Conservation (phyloP, 2,797 vertebrate genomes). For the Psittacula derbiana region DNA sequence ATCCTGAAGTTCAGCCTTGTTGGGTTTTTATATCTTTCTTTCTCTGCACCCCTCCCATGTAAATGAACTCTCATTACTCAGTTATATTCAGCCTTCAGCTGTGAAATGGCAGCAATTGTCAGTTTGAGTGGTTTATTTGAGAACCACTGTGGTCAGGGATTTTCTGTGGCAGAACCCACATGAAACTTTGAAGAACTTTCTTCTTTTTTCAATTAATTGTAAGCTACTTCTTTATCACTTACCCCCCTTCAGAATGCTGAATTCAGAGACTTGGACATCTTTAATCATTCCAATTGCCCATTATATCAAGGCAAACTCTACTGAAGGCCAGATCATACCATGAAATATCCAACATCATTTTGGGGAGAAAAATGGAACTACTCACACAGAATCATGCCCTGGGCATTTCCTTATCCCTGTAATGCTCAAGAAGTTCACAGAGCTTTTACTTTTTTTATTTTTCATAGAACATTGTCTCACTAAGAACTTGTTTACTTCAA, state of each 20-base stretch:
- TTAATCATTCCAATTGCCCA: neutral
- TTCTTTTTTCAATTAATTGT: neutral
- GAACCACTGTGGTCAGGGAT: neutral
- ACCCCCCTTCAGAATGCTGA: neutral
- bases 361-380: neutral
- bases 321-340: neutral
- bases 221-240: neutral
- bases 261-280: neutral
- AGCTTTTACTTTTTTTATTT: neutral
- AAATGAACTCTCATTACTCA: neutral
- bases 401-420: rapidly evolving
- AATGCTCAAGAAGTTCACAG: neutral
- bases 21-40: neutral
- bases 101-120: neutral
- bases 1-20: neutral
- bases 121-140: neutral
- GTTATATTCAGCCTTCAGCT: neutral
- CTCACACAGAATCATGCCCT: neutral
- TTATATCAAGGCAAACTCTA: neutral
- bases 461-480: neutral
- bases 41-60: neutral
- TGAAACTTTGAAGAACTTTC: neutral
- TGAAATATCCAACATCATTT: neutral
- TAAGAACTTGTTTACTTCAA: neutral
- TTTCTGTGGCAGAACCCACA: neutral